Percentiles rank a stretch among this genome's conserved stretches.
Conservation (phyloP, 2,888 invertebrate genomes). For the Erynnis tages region DNA sequence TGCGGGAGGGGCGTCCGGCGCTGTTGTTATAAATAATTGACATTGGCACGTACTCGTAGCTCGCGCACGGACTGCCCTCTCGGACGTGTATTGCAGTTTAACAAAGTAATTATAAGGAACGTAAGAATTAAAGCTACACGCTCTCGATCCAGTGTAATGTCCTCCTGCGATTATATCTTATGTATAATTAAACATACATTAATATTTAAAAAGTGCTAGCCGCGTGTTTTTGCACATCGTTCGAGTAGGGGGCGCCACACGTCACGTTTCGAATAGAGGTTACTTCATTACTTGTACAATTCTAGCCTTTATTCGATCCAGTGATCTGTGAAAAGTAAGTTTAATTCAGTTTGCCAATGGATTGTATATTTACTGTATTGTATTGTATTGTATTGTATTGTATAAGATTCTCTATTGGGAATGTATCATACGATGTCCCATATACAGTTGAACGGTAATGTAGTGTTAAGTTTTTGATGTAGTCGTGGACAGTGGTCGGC, state of each 20-base stretch:
- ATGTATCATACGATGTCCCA: conserved; percentile 17
- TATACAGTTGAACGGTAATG: conserved; percentile 16
- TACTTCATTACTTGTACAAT: too few species aligned
- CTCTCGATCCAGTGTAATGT: too few species aligned
- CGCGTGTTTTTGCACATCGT: conserved; percentile 17
- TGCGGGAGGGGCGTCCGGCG: conserved; percentile 27
- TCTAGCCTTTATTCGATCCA: too few species aligned
- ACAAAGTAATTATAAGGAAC: conserved; percentile 41
- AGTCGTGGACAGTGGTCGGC: conserved; percentile 18
- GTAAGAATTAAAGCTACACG: too few species aligned
- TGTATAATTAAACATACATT: too few species aligned
- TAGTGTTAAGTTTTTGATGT: conserved; percentile 28
- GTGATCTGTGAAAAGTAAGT: background rate
- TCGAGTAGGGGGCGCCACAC: conserved; percentile 1
- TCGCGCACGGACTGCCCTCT: conserved; percentile 15
- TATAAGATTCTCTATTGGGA: conserved; percentile 24
- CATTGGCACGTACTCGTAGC: too few species aligned
- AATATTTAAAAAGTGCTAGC: too few species aligned
- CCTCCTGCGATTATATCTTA: too few species aligned
- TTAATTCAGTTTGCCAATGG: background rate
- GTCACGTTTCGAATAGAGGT: background rate
- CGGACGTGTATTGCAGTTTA: conserved; percentile 30
- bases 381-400: conserved; percentile 16
- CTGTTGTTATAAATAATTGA: conserved; percentile 33
- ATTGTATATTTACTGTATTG: background rate